These are phyloP conservation scores for Brachycybe producta DNA, from an alignment of 2,888 invertebrate species.

Conservation along the genomic window DNA sequence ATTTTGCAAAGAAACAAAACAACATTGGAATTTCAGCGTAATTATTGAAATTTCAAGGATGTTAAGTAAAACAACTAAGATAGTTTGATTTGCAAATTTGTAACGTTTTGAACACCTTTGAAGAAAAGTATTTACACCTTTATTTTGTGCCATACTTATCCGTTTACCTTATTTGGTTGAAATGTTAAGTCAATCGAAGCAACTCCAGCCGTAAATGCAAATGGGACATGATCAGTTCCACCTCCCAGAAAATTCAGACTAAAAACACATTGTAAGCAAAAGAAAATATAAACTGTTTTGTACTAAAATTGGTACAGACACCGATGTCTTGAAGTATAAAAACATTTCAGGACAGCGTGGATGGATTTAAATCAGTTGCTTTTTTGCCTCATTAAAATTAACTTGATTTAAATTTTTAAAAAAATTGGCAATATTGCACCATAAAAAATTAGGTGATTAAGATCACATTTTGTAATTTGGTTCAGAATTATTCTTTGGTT, in stretches of 20 bases:
- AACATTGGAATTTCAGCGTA: too few relatives aligned
- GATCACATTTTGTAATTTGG: too few relatives aligned
- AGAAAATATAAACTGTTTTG: neutral
- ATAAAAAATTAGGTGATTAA: neutral
- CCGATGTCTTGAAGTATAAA: neutral
- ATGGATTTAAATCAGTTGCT: neutral
- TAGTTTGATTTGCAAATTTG: neutral
- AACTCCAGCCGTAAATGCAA: conserved; percentile 32
- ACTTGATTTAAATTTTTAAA: neutral
- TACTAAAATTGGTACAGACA: neutral
- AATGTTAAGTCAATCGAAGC: conserved; percentile 30
- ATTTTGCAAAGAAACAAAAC: neutral
- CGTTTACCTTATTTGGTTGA: conserved; percentile 1
- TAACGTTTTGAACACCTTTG: neutral
- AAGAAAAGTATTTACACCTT: conserved; percentile 18
- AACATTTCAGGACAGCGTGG: neutral
- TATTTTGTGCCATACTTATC: conserved; percentile 22
- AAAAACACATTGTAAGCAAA: neutral
- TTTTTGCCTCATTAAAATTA: neutral
- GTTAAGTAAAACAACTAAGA: neutral
- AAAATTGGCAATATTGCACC: neutral
- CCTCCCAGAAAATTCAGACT: neutral
- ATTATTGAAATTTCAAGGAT: neutral
- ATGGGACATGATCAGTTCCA: conserved; percentile 33
- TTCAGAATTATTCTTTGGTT: too few relatives aligned